Percentiles rank a stretch among this genome's conserved stretches.
These are phyloP conservation scores for Macrosiphum euphorbiae DNA, from an alignment of 2,888 invertebrate genomes.

Conservation along the genomic window DNA sequence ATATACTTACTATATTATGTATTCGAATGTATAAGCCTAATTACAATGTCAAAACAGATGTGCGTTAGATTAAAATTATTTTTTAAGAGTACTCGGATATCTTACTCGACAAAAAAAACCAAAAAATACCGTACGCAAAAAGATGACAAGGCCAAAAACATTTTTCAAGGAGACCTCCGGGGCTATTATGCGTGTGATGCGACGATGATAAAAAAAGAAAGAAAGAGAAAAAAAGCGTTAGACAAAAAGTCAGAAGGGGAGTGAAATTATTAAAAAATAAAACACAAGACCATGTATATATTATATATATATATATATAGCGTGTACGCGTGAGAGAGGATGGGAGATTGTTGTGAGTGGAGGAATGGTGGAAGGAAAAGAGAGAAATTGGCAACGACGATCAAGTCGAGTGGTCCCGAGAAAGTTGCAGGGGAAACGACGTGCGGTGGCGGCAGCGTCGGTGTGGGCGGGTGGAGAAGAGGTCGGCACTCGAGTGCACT, in stretches of 20 bases:
- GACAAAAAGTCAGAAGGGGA: constrained; percentile 64
- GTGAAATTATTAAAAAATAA: constrained; percentile 64
- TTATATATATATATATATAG: background rate
- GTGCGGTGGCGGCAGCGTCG: background rate
- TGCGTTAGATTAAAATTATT: constrained; percentile 47
- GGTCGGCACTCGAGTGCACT: constrained; percentile 56
- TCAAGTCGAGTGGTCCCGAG: constrained; percentile 63
- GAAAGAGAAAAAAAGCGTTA: constrained; percentile 48
- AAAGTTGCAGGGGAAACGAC: constrained; percentile 50
- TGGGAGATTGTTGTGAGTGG: background rate
- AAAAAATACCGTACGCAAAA: constrained; percentile 53
- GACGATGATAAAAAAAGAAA: constrained; percentile 51
- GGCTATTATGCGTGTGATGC: constrained; percentile 59
- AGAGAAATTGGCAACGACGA: constrained; percentile 64
- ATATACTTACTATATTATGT: background rate
- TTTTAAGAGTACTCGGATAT: constrained; percentile 58
- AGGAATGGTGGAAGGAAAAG: constrained; percentile 23
- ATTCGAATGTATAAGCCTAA: constrained; percentile 23
- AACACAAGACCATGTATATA: constrained; percentile 51
- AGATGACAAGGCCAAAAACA: constrained; percentile 65
- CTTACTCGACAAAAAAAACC: constrained; percentile 54
- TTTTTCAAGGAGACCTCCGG: constrained; percentile 61
- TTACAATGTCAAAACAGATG: constrained; percentile 52
- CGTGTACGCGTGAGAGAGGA: background rate
- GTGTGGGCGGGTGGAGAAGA: constrained; percentile 3